Conservation (phyloP, 2,888 invertebrate genomes). For the Melanchra persicariae region DNA sequence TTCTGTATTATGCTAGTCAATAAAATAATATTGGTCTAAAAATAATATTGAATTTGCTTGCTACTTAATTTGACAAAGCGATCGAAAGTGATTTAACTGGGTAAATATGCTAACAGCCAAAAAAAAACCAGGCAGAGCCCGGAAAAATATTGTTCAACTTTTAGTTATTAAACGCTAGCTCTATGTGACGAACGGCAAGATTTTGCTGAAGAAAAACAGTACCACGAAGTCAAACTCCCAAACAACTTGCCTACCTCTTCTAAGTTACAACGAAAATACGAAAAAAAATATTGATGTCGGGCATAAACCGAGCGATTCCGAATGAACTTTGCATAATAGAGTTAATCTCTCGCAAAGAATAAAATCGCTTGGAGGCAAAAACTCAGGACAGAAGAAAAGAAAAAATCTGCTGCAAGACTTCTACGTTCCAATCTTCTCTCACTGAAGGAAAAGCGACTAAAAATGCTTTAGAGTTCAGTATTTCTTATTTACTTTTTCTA, state of each 20-base stretch:
- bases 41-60: too few relatives aligned
- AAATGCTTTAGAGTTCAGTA: constrained; percentile 62
- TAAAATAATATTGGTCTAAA: too few relatives aligned
- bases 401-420: constrained; percentile 46
- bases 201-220: constrained; percentile 1
- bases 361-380: constrained; percentile 35
- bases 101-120: not conserved
- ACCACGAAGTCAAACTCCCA: not conserved
- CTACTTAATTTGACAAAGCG: too few relatives aligned
- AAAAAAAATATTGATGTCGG: constrained; percentile 23
- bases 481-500: constrained; percentile 68
- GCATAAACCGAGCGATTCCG: constrained; percentile 27
- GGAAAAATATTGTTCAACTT: not conserved
- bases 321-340: constrained; percentile 41
- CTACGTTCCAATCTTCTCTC: constrained; percentile 48
- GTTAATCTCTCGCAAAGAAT: constrained; percentile 53
- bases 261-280: constrained; percentile 6
- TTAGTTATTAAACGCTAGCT: not conserved
- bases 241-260: not conserved
- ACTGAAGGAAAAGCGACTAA: constrained; percentile 42
- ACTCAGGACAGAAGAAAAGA: constrained; percentile 20
- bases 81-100: not conserved
- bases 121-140: not conserved
- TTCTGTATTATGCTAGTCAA: too few relatives aligned
- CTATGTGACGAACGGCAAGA: not conserved